These are phyloP conservation scores for rabbit (Oryctolagus cuniculus) DNA, from an alignment of 2,113 vertebrate species.

Conservation along the genomic window DNA sequence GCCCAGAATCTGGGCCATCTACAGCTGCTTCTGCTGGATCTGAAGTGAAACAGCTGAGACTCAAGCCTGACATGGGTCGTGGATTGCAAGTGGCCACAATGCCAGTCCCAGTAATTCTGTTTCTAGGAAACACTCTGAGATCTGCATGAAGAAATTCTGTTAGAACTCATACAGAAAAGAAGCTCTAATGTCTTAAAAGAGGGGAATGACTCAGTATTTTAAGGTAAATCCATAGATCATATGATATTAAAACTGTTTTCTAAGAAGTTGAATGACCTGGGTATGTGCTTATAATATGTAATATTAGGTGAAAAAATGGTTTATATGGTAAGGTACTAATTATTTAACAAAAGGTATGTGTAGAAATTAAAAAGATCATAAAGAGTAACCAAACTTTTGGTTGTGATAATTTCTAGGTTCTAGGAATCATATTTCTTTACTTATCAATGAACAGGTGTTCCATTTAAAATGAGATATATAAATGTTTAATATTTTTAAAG, in stretches of 20 bases:
- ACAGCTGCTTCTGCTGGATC: too few relatives aligned
- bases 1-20: too few relatives aligned
- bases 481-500: neutral
- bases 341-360: neutral
- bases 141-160: conserved; percentile 7
- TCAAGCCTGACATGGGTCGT: too few relatives aligned
- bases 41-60: too few relatives aligned
- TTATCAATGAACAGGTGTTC: neutral
- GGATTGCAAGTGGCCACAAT: too few relatives aligned
- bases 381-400: neutral
- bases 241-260: conserved; percentile 46
- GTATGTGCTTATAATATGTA: neutral
- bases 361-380: neutral
- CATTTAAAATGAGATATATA: neutral
- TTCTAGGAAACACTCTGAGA: conserved; percentile 41
- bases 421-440: neutral
- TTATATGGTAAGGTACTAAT: neutral
- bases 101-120: neutral
- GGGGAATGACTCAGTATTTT: neutral
- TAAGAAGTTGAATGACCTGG: conserved; percentile 1
- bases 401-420: neutral
- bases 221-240: conserved; percentile 20
- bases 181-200: conserved; percentile 10
- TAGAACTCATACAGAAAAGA: neutral
- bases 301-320: neutral